Percentiles rank a stretch among this genome's conserved stretches.
These are phyloP conservation scores for Caenorhabditis macrosperma DNA, from an alignment of 2,888 invertebrate species.

Conservation along the genomic window DNA sequence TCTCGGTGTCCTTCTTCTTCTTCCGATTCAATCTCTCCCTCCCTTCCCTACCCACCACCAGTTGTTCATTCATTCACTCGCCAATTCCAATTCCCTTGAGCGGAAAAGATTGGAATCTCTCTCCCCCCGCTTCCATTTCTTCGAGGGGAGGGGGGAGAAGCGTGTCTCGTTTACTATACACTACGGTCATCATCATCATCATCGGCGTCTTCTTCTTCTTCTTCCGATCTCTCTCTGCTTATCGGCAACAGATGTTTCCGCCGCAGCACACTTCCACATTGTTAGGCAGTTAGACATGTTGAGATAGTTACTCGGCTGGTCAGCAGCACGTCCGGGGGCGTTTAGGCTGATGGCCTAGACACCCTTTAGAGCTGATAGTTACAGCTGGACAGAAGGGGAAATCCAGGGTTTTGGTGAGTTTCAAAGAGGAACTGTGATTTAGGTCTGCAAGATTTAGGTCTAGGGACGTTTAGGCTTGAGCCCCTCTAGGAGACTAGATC, in stretches of 20 bases:
- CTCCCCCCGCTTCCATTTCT: conserved; percentile 7
- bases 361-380: no score
- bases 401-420: no score
- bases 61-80: conserved; percentile 24
- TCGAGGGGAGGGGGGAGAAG: conserved; percentile 14
- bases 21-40: conserved; percentile 34
- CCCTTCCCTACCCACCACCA: conserved; percentile 28
- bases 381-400: no score
- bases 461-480: no score
- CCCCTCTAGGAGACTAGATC: no score
- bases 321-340: no score
- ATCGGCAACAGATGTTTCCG: neutral
- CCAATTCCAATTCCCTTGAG: conserved; percentile 41
- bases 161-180: conserved; percentile 18
- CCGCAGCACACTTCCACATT: neutral
- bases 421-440: no score
- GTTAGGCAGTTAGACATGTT: no score
- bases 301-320: no score
- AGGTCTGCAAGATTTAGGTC: no score
- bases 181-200: neutral
- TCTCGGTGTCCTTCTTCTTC: conserved; percentile 11
- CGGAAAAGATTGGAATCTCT: conserved; percentile 46
- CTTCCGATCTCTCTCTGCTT: neutral
- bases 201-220: neutral
- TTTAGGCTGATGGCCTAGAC: no score